Evolutionary conservation across 2,113 vertebrate species (phyloP), one percentile per base, ranked within the genome.

Genomic region (Lasiurus cinereus): DNA sequence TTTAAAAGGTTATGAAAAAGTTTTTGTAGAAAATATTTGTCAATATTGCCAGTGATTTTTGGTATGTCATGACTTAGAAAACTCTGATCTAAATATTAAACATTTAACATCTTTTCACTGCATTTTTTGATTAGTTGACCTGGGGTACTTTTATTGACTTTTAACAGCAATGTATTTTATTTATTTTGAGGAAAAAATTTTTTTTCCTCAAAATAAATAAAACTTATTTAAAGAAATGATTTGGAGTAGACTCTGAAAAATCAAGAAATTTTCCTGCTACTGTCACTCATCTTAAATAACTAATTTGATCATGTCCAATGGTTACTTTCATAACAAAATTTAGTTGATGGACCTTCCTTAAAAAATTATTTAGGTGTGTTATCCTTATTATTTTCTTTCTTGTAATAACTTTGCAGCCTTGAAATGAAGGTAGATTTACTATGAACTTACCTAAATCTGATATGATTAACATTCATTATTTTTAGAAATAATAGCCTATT

Each of bases 381-480:
- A 43, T 19, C 33, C 10, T 82, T 76, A 31, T 86, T 76, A 11
- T 90, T 87, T 46, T 77, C 29, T 74, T 95, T 43, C 8, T 77
- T 91, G 9, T 72, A 52, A 33, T 59, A 73, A 67, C n/a, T 85
- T 84, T 80, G 6, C 88, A 80, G 10, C 11, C 31, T 66, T 96
- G 22, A 85, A 14, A 77, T 88, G 9, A 86, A 69, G 16, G 24
- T 91, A 82, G 73, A 59, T 91, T 77, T 88, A 62, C 12, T 78
- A 43, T 83, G 94, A 73, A 29, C 64, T 88, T 91, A 77, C 70
- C 50, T 64, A 84, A 89, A 62, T 82, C 79, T 88, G 46, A 19
- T 48, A 8, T 69, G n/a, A 64, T 69, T 59, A 62, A n/a, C 78
- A 43, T 62, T 80, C 8, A n/a, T 87, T 67, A 95, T 96, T 92